Conservation (phyloP, 2,888 invertebrate species). For the Helicoverpa assulta region DNA sequence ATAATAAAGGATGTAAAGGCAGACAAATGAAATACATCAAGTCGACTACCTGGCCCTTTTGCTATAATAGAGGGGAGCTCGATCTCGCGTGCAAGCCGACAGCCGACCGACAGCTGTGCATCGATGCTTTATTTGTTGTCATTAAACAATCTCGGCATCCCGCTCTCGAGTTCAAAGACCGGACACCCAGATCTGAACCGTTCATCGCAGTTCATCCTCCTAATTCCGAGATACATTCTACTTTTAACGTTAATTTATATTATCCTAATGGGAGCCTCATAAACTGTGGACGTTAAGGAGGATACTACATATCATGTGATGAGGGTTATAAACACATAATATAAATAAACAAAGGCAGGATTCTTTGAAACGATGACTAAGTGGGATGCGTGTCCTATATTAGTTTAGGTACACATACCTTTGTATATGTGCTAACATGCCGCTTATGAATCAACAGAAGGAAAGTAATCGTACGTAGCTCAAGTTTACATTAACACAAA, state of each 20-base stretch:
- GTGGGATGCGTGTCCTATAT: constrained; percentile 44
- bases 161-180: constrained; percentile 84
- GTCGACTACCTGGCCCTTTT: constrained; percentile 77
- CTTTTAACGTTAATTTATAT: constrained; percentile 34
- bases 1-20: constrained; percentile 26
- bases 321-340: constrained; percentile 49
- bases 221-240: constrained; percentile 62
- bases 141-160: constrained; percentile 75
- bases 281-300: constrained; percentile 27
- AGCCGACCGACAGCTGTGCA: constrained; percentile 80
- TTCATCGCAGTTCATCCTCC: constrained; percentile 74
- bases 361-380: constrained; percentile 74
- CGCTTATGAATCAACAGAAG: constrained; percentile 42
- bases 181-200: constrained; percentile 68
- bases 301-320: constrained; percentile 30
- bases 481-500: neutral
- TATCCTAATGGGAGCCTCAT: constrained; percentile 27
- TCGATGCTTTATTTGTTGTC: constrained; percentile 78
- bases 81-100: constrained; percentile 66
- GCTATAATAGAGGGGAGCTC: constrained; percentile 68
- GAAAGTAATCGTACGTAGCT: constrained; percentile 17
- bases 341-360: constrained; percentile 66
- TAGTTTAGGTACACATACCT: constrained; percentile 20
- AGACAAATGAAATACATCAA: constrained; percentile 62
- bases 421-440: constrained; percentile 14